Base-by-base conservation (phyloP, 2,797 vertebrate genomes). In the Buphagus erythrorhynchus region DNA sequence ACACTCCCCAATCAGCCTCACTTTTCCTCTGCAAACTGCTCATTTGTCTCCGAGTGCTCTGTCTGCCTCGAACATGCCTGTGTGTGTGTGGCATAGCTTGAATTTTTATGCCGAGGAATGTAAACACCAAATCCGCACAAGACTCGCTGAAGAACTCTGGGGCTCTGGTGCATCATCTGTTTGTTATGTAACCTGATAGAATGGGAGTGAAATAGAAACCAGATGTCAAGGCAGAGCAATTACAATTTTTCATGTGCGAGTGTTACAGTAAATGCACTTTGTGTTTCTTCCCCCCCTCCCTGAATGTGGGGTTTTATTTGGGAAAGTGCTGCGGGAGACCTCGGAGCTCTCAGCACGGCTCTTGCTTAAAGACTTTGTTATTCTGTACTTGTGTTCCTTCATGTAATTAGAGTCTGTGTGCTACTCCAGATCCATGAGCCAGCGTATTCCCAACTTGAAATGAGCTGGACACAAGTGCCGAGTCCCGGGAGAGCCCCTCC, bases 141-240 rank as follows among this genome's bases (percentile, higher is more conserved):
- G 92, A 82, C 88, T 91, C 13, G 74, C 83, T 29, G 87, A 66
- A 88, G 71, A 91, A 76, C 90, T 63, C 94, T 10, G 36, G 78
- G 35, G 93, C 87, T 78, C 38, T 36, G 36, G 31, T 54, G 76
- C 93, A 82, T 97, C 96, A 95, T 98, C 95, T 97, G 92, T 89
- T 91, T 78, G 88, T 97, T 97, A 97, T 87, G 96, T 97, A 97
- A 97, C 86, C 92, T 87, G 94, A 96, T 95, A 94, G 66, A 97
- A 97, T 16, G 84, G 90, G 40, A 69, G 38, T 2, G n/a, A 93
- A 97, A 98, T 96, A 84, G 94, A 97, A 98, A 97, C 90, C 98
- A 98, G 97, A 97, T 97, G 97, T 97, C 84, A 22, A 86, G 93
- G 90, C 63, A 90, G 88, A 94, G 97, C 91, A 22, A 83, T 73